phyloP scores from a whole-genome alignment of 2,113 vertebrate species.

The Pseudorhombus dupliciocellatus region DNA sequence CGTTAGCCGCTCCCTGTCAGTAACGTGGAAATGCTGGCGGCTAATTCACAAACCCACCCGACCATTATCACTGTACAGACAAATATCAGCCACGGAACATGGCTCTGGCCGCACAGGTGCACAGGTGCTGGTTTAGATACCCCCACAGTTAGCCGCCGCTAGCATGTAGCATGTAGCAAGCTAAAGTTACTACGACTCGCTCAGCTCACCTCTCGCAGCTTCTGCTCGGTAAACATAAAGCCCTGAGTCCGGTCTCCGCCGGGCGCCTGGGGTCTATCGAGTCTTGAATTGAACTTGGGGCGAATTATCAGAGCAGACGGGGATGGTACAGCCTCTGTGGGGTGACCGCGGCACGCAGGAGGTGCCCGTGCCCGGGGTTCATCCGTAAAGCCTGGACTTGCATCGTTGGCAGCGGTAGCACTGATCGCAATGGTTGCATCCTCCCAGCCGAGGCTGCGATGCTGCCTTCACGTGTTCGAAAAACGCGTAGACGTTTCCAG shows the following conservation, averaged over 20 bases:
- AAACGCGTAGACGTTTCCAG: not conserved
- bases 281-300: not conserved
- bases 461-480: conserved; percentile 32
- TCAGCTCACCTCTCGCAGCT: conserved; percentile 56
- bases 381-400: conserved; percentile 55
- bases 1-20: not conserved
- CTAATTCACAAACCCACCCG: not conserved
- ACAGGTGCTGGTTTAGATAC: conserved; percentile 21
- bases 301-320: conserved; percentile 1
- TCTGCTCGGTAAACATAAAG: conserved; percentile 57
- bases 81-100: not conserved
- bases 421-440: conserved; percentile 46
- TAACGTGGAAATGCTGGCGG: not conserved
- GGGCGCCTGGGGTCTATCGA: not conserved
- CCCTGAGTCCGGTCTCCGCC: conserved; percentile 16
- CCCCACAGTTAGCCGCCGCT: conserved; percentile 45
- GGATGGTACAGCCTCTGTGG: not conserved
- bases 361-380: conserved; percentile 45
- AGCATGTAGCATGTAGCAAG: conserved; percentile 65
- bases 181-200: conserved; percentile 65
- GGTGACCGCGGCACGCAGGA: conserved; percentile 26
- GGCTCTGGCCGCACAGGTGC: not conserved
- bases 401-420: conserved; percentile 60
- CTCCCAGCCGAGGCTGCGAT: conserved; percentile 56
- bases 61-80: not conserved